Evolutionary conservation across 2,888 invertebrate genomes (phyloP), one percentile per base, ranked within the genome.

Genomic region (Ditylenchus weischeri): DNA sequence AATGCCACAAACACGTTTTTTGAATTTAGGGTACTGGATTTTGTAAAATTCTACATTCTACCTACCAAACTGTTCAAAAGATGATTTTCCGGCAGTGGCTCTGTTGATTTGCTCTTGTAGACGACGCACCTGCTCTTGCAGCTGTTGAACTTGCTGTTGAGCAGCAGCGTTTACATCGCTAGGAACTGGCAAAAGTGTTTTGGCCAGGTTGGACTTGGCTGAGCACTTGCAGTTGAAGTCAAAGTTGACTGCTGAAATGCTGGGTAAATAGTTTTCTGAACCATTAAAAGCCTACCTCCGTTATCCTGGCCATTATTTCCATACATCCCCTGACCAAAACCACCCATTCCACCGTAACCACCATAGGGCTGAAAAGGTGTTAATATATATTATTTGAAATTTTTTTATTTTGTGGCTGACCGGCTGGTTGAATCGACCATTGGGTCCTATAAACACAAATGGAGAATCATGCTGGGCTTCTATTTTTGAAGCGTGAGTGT

Each of bases 141-240:
- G 69, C 51, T 79, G 78, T 49, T 76, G 73, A 65, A 81, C 79
- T 64, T 81, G 81, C 61, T 81, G 81, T 64, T 81, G 81, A 19
- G 79, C 78, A 10, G 76, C 69, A 11, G 71, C 73, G 69, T 78
- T 79, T 0, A 78, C 72, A 65, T 81, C 81, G 15, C 75, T 64
- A 19, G 78, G 77, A 11, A 75, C 69, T 23, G 73, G 69, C 15
- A 70, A 49, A 21, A 57, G 35, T 21, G 61, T 62, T 13, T 29
- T 57, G 47, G 71, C 57, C 19, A 66, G 47, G 21, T 68, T 60
- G 23, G 70, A 69, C 57, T 78, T 77, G 18, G 75, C 76, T 38
- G 64, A 58, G 43, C 75, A 75, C 48, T 76, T 76, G 69, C 75
- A 75, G 47, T 69, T 69, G 65, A 75, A 75, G 60, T 75, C 75